These are phyloP conservation scores for Tetragonula clypearis DNA, from an alignment of 1,140 invertebrate genomes.

Conservation along the genomic window DNA sequence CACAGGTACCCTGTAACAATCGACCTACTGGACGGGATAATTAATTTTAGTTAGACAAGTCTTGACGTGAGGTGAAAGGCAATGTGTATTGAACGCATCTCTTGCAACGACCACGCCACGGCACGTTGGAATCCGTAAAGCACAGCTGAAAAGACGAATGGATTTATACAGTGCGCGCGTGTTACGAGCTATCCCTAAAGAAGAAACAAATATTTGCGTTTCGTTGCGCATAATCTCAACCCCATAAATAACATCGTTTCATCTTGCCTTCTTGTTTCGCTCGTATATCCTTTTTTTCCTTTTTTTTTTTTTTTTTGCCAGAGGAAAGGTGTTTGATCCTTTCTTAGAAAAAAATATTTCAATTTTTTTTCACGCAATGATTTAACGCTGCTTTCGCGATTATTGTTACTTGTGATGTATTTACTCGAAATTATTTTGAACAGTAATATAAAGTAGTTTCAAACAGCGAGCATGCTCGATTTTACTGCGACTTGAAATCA, in stretches of 20 bases:
- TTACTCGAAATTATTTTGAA: too few species aligned
- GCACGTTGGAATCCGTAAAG: slow-evolving; percentile 43
- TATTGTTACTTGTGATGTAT: too few species aligned
- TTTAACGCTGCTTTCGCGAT: too few species aligned
- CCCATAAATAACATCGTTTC: slow-evolving; percentile 68
- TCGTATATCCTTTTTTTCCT: not conserved
- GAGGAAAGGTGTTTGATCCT: not conserved
- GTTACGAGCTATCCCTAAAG: slow-evolving; percentile 35
- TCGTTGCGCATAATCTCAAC: slow-evolving; percentile 16
- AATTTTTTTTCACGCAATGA: too few species aligned
- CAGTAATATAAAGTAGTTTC: too few species aligned
- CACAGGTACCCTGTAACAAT: slow-evolving; percentile 38
- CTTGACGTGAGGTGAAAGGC: slow-evolving; percentile 54
- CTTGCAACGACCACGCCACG: slow-evolving; percentile 49
- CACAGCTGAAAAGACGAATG: slow-evolving; percentile 38
- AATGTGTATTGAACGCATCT: slow-evolving; percentile 64
- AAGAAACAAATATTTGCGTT: slow-evolving; percentile 46
- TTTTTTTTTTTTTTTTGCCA: too few species aligned
- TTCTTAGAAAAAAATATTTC: not conserved
- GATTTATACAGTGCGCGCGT: slow-evolving; percentile 45
- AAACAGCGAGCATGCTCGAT: too few species aligned
- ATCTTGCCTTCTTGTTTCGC: slow-evolving; percentile 41
- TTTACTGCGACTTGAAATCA: too few species aligned
- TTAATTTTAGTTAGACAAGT: slow-evolving; percentile 68
- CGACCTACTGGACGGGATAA: slow-evolving; percentile 60